Percentiles rank a stretch among this genome's conserved stretches.
These are phyloP conservation scores for Netelia melanura DNA, from an alignment of 2,888 invertebrate genomes.

Conservation along the genomic window DNA sequence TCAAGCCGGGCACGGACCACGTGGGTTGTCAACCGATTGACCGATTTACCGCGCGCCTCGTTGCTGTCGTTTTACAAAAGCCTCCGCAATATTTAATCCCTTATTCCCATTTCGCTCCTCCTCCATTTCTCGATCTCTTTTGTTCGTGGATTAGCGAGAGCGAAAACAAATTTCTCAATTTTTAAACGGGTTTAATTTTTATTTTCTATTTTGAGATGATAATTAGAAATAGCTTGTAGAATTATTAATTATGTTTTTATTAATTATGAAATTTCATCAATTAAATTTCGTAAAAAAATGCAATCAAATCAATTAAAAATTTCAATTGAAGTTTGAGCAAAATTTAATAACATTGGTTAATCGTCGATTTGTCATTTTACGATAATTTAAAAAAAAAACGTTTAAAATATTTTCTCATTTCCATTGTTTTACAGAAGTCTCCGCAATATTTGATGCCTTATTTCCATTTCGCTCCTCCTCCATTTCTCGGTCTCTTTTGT, in stretches of 20 bases:
- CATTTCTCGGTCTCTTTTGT: not conserved
- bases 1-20: slow-evolving; percentile 21
- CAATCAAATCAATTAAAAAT: too few relatives aligned
- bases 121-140: not conserved
- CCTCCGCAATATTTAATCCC: slow-evolving; percentile 11
- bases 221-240: too few relatives aligned
- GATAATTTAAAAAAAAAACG: too few relatives aligned
- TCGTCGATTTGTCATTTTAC: too few relatives aligned
- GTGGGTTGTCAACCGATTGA: slow-evolving; percentile 73
- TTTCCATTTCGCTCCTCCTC: not conserved
- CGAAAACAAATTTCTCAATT: not conserved
- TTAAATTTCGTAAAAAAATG: too few relatives aligned
- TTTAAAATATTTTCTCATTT: too few relatives aligned
- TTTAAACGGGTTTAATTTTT: not conserved
- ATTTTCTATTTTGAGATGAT: too few relatives aligned
- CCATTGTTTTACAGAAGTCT: not conserved
- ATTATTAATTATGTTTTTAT: too few relatives aligned
- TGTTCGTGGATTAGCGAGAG: not conserved
- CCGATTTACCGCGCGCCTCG: slow-evolving; percentile 69
- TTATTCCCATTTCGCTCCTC: slow-evolving; percentile 5
- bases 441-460: too few relatives aligned
- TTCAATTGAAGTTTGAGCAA: too few relatives aligned
- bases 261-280: too few relatives aligned
- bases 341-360: too few relatives aligned
- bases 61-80: not conserved